Evolutionary conservation across 2,113 vertebrate genomes (phyloP).

Genomic region (Chloebia gouldiae): DNA sequence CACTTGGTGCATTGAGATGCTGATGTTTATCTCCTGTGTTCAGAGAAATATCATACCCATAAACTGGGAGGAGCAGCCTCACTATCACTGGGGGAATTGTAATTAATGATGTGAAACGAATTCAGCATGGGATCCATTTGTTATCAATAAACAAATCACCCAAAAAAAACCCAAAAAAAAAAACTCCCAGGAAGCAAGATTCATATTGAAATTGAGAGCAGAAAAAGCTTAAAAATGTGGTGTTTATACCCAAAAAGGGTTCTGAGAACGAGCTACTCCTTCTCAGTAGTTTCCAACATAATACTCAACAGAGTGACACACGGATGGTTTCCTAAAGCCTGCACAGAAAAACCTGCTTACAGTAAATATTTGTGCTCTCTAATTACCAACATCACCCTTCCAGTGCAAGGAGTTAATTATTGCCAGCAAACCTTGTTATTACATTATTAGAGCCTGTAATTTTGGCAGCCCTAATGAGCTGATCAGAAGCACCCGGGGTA

Average conservation of each 20-base stretch:
- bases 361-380: slow-evolving; percentile 19
- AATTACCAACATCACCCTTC: background rate
- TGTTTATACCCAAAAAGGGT: background rate
- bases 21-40: background rate
- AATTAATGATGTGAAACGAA: background rate
- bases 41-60: background rate
- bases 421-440: background rate
- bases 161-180: background rate
- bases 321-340: background rate
- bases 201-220: background rate
- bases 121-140: background rate
- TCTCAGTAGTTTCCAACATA: background rate
- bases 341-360: background rate
- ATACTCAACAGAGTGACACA: background rate
- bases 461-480: slow-evolving; percentile 47
- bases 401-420: background rate
- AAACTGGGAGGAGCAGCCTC: background rate
- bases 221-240: background rate
- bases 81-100: background rate
- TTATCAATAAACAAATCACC: background rate
- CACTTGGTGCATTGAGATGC: background rate
- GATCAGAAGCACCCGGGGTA: background rate
- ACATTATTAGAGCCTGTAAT: slow-evolving; percentile 5
- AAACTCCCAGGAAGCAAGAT: background rate
- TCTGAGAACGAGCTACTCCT: background rate